These are phyloP conservation scores for Sepiola atlantica DNA, from an alignment of 2,888 invertebrate genomes.

Conservation along the genomic window DNA sequence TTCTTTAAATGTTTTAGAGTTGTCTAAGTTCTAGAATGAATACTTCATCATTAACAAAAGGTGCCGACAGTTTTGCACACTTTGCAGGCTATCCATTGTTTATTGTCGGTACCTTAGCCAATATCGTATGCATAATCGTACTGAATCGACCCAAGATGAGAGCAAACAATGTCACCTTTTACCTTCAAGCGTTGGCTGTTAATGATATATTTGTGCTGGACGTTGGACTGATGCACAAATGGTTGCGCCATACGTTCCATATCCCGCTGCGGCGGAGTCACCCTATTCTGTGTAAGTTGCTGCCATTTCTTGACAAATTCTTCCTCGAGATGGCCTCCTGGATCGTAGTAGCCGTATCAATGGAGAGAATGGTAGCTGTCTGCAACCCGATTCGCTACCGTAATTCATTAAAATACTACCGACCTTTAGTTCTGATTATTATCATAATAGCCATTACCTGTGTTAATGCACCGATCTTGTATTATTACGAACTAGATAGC, in stretches of 20 bases:
- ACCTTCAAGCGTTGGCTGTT: not conserved
- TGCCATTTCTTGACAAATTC: conserved; percentile 36
- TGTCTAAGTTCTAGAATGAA: not conserved
- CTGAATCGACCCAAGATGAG: conserved; percentile 21
- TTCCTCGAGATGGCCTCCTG: not conserved
- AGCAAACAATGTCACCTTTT: not conserved
- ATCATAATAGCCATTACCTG: not conserved
- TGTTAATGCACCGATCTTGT: not conserved
- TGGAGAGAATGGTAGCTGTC: conserved; percentile 34
- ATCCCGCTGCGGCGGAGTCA: not conserved
- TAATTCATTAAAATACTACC: not conserved
- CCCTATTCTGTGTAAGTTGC: not conserved
- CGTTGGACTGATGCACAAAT: not conserved
- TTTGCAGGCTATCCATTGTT: not conserved
- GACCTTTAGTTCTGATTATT: not conserved
- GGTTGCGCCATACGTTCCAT: not conserved
- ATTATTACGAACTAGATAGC: not conserved
- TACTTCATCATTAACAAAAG: not conserved
- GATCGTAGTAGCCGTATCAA: not conserved
- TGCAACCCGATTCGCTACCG: not conserved
- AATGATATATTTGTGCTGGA: conserved; percentile 13
- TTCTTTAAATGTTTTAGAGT: too few species aligned
- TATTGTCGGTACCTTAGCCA: not conserved
- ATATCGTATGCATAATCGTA: not conserved
- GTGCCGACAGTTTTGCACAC: not conserved